Conservation (phyloP, 2,797 vertebrate species). For the Babyrousa celebensis region DNA sequence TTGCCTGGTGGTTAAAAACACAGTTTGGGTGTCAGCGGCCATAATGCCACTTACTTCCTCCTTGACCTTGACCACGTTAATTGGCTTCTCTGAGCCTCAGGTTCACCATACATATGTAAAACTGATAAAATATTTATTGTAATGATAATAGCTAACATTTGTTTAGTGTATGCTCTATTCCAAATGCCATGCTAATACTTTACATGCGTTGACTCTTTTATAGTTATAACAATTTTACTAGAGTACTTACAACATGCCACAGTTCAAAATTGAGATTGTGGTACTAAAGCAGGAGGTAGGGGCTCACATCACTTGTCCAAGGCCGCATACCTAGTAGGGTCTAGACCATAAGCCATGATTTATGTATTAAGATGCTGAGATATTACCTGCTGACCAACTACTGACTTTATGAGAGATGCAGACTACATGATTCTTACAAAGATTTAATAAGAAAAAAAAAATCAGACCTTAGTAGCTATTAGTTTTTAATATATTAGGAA, state of each 20-base stretch:
- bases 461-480: not conserved
- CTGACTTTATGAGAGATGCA: not conserved
- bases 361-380: not conserved
- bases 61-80: conserved; percentile 56
- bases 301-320: not conserved
- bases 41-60: not conserved
- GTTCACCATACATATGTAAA: not conserved
- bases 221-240: not conserved
- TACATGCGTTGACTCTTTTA: not conserved
- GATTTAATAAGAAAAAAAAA: not conserved
- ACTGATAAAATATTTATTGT: conserved; percentile 37
- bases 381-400: not conserved
- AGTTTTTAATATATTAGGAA: not conserved
- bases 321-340: not conserved
- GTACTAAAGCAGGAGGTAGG: not conserved
- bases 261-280: not conserved
- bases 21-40: not conserved
- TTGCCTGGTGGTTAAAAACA: conserved; percentile 2
- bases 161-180: not conserved
- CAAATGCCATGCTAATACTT: not conserved
- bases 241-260: not conserved
- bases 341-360: not conserved
- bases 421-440: not conserved
- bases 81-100: conserved; percentile 20
- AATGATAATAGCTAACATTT: not conserved